Base-by-base conservation (phyloP, 2,113 vertebrate genomes). In the Glaucidium brasilianum region DNA sequence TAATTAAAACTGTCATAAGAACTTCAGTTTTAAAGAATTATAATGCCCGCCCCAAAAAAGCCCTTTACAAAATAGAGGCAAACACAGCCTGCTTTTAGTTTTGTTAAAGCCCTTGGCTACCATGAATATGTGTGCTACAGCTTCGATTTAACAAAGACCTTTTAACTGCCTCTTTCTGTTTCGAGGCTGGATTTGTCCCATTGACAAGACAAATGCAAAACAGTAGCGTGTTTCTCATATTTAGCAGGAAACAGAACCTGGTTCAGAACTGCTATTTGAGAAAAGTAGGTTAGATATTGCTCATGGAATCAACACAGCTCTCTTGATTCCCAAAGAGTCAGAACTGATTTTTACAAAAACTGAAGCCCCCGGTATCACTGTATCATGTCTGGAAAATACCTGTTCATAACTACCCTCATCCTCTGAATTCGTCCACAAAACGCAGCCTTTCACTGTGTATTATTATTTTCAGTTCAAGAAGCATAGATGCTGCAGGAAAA, bases 341-440 rank as follows among this genome's bases (percentile, higher is more conserved):
- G n/a, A 76, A 69, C 1, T 11, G 8, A 74, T 29, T 45, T 37
- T 15, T 8, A 55, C 3, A 53, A 50, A 63, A 59, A 63, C 9
- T 5, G 5, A 49, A 66, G n/a, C 20, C 15, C 14, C 32, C 32
- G 23, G 26, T 19, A 59, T 12, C 17, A 14, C 56, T 27, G 2
- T 1, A 17, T 3, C 3, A 15, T 0, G 2, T 43, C 37, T 50
- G 21, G 18, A 77, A 84, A 79, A 19, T 2, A 35, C 3, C 58
- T 66, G 11, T 30, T 63, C 21, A 0, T 20, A 89, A 75, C 19
- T 11, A 6, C n/a, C 60, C 63, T 45, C 68, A 25, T 30, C 50
- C 52, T 81, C 64, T 17, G 34, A 86, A 52, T 30, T 81, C 55
- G 39, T 29, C 15, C 15, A 23, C 30, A 63, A 77, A 78, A 63